Evolutionary conservation across 1,140 invertebrate genomes (phyloP), one percentile per base, ranked within the genome.

Genomic region (Ips typographus): DNA sequence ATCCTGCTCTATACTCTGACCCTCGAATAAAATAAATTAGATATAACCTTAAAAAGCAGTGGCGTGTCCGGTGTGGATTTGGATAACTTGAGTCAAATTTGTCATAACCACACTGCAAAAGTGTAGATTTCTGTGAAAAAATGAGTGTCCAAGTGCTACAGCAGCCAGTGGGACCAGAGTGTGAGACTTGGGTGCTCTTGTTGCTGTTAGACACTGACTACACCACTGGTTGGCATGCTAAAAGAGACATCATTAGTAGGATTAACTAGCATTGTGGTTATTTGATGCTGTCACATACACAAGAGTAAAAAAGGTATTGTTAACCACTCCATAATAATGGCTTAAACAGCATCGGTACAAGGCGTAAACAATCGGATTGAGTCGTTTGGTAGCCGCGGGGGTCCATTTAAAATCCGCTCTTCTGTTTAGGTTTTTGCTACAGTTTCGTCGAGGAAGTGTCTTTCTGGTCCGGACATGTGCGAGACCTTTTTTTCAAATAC

Each of bases 341-440:
- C 66, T 66, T 71, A 66, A 65, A 52, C 47, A 53, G 64, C 40
- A 61, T 59, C 62, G 61, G 52, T 71, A 69, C 62, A 66, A 67
- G 55, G 65, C 67, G 72, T 73, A 73, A 73, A 73, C 72, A 73
- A 73, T 70, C 60, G 60, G 59, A 66, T 57, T 60, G 58, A 73
- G 61, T 70, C 72, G 66, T 47, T 63, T 68, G 67, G 51, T 58
- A 62, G 43, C 69, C 61, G 40, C 66, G 57, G 68, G 72, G 72
- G 69, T 42, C 62, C 66, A 66, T 72, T 72, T 68, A 64, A 68
- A 58, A 68, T 59, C 57, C 57, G 39, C 57, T 59, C 57, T 59
- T 59, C 57, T 36, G 40, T 59, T 59, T 38, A 38, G 38, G 57
- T 59, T 59, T 59, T 59, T 42, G 57, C 57, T 42, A 59, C 57